Percentiles rank a stretch among this genome's conserved stretches.
phyloP scores from a whole-genome alignment of 2,797 vertebrate species.

The Loriculus beryllinus region DNA sequence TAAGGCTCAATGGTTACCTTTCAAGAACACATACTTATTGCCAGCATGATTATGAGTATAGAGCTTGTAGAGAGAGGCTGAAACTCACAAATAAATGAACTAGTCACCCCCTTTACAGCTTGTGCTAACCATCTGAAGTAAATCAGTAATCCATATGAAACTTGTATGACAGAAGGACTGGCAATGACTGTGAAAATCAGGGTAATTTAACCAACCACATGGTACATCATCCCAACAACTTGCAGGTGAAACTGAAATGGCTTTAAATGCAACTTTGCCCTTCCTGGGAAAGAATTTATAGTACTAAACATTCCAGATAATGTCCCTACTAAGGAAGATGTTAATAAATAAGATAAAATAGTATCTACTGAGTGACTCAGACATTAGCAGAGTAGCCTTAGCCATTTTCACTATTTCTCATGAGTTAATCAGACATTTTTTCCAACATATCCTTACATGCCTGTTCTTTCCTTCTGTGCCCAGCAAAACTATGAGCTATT shows the following conservation, averaged over 20 bases:
- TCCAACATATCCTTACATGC: background rate
- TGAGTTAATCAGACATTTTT: constrained; percentile 32
- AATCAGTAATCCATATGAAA: background rate
- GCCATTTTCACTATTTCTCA: constrained; percentile 38
- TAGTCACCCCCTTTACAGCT: background rate
- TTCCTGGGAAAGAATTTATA: constrained; percentile 1
- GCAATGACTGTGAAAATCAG: background rate
- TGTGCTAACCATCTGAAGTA: background rate
- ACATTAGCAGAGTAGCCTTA: constrained; percentile 40
- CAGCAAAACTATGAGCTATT: constrained; percentile 28
- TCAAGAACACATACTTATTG: background rate
- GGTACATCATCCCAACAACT: background rate
- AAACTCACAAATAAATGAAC: background rate
- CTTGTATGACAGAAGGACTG: background rate
- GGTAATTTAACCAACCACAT: background rate
- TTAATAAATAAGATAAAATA: constrained; percentile 45
- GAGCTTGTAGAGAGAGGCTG: background rate
- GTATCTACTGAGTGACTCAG: constrained; percentile 22
- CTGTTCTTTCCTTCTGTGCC: constrained; percentile 21
- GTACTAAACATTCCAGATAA: constrained; percentile 22
- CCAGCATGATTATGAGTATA: background rate
- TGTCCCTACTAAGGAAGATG: background rate
- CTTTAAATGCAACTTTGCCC: background rate
- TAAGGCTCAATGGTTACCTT: background rate
- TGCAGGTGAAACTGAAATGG: background rate